Percentiles rank a stretch among this genome's conserved stretches.
Conservation (phyloP, 1,140 invertebrate genomes). For the Drosophila saltans region DNA sequence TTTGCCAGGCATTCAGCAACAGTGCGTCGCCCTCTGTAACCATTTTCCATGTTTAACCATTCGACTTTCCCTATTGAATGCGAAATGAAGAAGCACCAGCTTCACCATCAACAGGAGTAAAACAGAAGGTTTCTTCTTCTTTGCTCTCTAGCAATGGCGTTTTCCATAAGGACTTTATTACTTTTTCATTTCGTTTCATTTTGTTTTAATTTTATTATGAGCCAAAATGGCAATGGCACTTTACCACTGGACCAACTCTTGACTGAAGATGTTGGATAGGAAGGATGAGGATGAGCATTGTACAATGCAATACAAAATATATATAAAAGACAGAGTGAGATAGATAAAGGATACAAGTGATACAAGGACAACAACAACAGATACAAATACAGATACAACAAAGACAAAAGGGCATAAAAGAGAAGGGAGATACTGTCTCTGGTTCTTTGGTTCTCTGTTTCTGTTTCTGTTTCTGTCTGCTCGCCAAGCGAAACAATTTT, state of each 20-base stretch:
- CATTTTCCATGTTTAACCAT: neutral
- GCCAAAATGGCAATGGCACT: slow-evolving; percentile 70
- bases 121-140: slow-evolving; percentile 61
- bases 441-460: slow-evolving; percentile 22
- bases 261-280: slow-evolving; percentile 4
- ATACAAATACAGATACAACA: slow-evolving; percentile 32
- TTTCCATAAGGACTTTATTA: slow-evolving; percentile 82
- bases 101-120: neutral
- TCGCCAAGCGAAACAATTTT: slow-evolving; percentile 67
- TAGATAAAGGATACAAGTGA: slow-evolving; percentile 11
- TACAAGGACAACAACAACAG: slow-evolving; percentile 14
- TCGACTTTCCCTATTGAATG: slow-evolving; percentile 43
- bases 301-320: slow-evolving; percentile 4
- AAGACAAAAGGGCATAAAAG: slow-evolving; percentile 25
- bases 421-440: slow-evolving; percentile 13
- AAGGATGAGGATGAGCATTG: neutral
- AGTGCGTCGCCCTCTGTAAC: slow-evolving; percentile 11
- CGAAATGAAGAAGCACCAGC: slow-evolving; percentile 37
- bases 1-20: slow-evolving; percentile 33
- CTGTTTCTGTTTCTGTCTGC: slow-evolving; percentile 37
- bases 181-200: slow-evolving; percentile 82
- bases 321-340: neutral
- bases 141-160: slow-evolving; percentile 48
- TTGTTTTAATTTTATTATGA: slow-evolving; percentile 82
- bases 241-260: slow-evolving; percentile 50